Base-by-base conservation (phyloP, 2,888 invertebrate species). In the Apocheima hispidaria region DNA sequence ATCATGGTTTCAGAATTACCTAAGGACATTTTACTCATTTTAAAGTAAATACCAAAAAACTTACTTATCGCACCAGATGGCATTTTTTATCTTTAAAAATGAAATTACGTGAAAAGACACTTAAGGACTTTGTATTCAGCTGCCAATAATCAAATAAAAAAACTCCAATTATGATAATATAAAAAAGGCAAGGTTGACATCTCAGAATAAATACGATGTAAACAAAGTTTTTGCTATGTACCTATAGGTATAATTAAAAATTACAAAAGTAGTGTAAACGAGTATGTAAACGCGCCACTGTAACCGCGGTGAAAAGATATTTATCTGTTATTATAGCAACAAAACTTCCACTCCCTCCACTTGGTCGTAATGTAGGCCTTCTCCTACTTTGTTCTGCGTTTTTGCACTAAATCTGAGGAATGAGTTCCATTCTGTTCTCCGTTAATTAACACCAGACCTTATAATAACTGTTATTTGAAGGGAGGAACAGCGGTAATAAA, bases 401-500 rank as follows among this genome's bases (percentile, higher is more conserved):
- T 44, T 36, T 54, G 44, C 18, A n/a, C 23, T 7, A 54, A 54
- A n/a, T 54, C 18, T n/a, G 14, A 26, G 36, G 10, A 23, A 33
- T 43, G 23, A 9, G 16, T 43, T 43, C 9, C 9, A 35, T n/a
- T 44, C 54, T 36, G 44, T 44, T 26, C 7, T 20, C 36, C 36
- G 44, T 36, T 54, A 44, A 44, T 54, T 44, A 44, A 54, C 46
- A 54, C 26, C 14, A 44, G 36, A 54, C 44, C 14, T 20, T 43
- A 21, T 52, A 43, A 52, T 14, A 52, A 4, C 16, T 16, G 21
- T 33, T 53, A 53, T 53, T 43, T 23, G 33, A 44, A 35, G 23
- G 4, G 16, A 26, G 12, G 43, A 30, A 30, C 7, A 33, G 5
- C 18, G 18, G 46, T 5, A 46, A 46, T 26, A n/a, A n/a, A n/a